Percentiles rank a stretch among this genome's conserved stretches.
These are phyloP conservation scores for Leucophora obtusa DNA, from an alignment of 2,888 invertebrate genomes.

Conservation along the genomic window DNA sequence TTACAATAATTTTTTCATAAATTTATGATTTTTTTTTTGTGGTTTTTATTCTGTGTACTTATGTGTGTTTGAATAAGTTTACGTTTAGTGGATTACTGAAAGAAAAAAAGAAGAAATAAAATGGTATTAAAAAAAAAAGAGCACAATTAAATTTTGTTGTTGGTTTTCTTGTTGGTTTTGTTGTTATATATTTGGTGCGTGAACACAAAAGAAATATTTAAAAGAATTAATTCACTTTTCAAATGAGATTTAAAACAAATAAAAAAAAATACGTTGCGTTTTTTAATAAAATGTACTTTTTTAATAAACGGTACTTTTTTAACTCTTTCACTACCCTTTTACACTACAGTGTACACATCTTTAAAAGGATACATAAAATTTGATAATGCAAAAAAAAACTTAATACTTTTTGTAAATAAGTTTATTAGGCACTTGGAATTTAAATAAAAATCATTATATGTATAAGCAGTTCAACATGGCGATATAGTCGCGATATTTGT, in stretches of 20 bases:
- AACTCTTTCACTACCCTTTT: too few relatives aligned
- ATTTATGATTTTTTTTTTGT: slow-evolving; percentile 30
- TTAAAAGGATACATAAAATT: too few relatives aligned
- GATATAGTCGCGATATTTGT: too few relatives aligned
- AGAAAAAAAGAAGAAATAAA: slow-evolving; percentile 30
- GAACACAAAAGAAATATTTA: background rate
- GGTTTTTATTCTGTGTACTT: background rate
- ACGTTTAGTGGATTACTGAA: slow-evolving; percentile 51
- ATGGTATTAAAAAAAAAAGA: slow-evolving; percentile 13
- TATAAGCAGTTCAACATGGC: too few relatives aligned
- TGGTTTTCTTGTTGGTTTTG: too few relatives aligned
- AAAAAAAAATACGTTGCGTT: background rate
- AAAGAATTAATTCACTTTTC: background rate
- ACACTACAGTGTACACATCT: too few relatives aligned
- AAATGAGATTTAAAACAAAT: background rate
- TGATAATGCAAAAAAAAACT: too few relatives aligned
- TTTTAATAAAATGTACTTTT: background rate
- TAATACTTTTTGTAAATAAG: too few relatives aligned
- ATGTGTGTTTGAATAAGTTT: slow-evolving; percentile 34
- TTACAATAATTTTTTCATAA: slow-evolving; percentile 43
- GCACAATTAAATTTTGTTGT: slow-evolving; percentile 12
- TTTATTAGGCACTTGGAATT: too few relatives aligned
- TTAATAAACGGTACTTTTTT: background rate
- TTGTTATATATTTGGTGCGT: background rate
- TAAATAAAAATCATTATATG: too few relatives aligned